Conservation (phyloP, 2,113 vertebrate genomes). For the Strix aluco region DNA sequence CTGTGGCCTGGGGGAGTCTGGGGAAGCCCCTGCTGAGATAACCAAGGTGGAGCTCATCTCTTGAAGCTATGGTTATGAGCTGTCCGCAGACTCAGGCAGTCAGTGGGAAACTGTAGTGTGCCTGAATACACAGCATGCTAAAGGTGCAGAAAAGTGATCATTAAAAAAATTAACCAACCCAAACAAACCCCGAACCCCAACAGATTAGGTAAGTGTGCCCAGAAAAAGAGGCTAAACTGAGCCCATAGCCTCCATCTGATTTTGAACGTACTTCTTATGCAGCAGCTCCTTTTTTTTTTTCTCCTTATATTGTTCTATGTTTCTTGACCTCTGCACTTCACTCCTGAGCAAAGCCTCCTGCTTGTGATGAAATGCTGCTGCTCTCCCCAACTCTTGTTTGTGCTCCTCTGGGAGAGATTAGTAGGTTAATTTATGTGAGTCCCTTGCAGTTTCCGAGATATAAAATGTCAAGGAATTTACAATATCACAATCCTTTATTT, state of each 20-base stretch:
- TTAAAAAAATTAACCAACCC: not conserved
- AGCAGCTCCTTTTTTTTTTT: not conserved
- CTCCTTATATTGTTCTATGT: not conserved
- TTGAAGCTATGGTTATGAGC: not conserved
- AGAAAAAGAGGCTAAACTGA: not conserved
- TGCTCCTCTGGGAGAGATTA: conserved; percentile 17
- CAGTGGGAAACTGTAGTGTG: not conserved
- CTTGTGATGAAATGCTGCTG: not conserved
- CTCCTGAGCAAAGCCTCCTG: not conserved
- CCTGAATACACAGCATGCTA: not conserved
- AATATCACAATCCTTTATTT: not conserved
- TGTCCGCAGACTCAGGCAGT: not conserved
- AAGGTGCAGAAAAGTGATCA: not conserved
- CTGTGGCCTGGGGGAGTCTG: not conserved
- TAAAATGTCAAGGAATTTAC: not conserved
- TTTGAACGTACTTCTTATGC: not conserved
- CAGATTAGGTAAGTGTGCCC: not conserved
- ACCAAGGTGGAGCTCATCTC: not conserved
- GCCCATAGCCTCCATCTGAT: not conserved
- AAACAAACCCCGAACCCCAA: not conserved
- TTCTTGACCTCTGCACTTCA: not conserved
- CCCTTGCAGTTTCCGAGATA: not conserved
- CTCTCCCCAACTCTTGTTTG: not conserved
- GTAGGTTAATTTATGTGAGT: conserved; percentile 3
- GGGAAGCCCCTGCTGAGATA: not conserved